Evolutionary conservation across 2,888 invertebrate species (phyloP).

Genomic region (Synergus japonicus): DNA sequence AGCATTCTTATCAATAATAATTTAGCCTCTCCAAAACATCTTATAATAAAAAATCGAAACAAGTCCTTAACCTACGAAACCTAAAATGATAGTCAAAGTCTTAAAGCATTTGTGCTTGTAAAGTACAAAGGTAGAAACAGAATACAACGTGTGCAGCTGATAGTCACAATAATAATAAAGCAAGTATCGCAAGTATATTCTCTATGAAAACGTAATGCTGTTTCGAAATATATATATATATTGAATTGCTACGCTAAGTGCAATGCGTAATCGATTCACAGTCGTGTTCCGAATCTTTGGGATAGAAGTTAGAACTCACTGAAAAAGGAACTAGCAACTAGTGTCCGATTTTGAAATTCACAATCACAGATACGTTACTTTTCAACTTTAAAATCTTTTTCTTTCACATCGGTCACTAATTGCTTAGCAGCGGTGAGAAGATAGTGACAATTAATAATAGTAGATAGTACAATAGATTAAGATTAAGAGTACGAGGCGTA

Average conservation of each 20-base stretch:
- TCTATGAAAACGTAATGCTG: neutral
- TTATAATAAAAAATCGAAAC: neutral
- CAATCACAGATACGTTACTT: constrained; percentile 33
- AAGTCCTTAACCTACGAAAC: neutral
- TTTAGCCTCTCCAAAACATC: neutral
- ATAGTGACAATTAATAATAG: constrained; percentile 7
- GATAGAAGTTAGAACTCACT: neutral
- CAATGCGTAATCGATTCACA: neutral
- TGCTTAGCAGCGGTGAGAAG: neutral
- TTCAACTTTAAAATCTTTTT: neutral
- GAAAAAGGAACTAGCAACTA: neutral
- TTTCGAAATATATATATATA: neutral
- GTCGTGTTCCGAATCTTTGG: constrained; percentile 1
- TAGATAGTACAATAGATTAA: constrained; percentile 24
- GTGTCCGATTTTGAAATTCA: neutral
- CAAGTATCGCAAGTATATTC: neutral
- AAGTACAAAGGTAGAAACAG: neutral
- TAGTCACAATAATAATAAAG: neutral
- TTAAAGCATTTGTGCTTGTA: constrained; percentile 13
- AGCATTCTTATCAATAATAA: neutral
- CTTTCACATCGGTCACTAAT: constrained; percentile 13
- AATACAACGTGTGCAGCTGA: neutral
- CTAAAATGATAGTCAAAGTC: neutral
- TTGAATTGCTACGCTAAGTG: neutral
- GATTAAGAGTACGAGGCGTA: constrained; percentile 21